Percentiles rank a stretch among this genome's conserved stretches.
phyloP scores from a whole-genome alignment of 2,113 vertebrate species.

The Odobenus rosmarus region DNA sequence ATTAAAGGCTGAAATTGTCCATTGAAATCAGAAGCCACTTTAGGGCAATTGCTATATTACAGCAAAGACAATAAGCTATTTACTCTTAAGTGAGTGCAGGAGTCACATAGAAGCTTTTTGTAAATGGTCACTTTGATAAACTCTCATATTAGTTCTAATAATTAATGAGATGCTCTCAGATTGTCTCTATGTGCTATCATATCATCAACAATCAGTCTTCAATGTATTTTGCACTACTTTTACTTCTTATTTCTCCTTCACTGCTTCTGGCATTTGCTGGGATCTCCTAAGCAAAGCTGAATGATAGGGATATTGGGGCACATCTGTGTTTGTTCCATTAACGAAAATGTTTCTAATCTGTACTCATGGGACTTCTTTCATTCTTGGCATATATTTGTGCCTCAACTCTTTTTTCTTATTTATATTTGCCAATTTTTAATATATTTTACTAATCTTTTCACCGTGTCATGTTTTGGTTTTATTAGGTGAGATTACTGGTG shows the following conservation, averaged over 20 bases:
- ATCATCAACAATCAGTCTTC: neutral
- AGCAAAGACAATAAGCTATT: conserved; percentile 14
- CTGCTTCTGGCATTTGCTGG: neutral
- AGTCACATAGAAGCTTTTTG: neutral
- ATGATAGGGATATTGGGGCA: neutral
- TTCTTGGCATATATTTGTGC: neutral
- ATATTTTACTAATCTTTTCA: neutral
- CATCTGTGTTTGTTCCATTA: neutral
- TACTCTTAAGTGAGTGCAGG: conserved; percentile 18
- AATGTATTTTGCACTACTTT: neutral
- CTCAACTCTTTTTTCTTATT: neutral
- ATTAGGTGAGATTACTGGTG: neutral
- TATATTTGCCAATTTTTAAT: neutral
- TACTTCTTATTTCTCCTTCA: neutral
- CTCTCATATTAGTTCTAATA: neutral
- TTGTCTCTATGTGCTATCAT: neutral
- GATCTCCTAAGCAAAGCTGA: neutral
- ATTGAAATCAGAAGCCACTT: conserved; percentile 19
- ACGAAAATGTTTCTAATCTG: neutral
- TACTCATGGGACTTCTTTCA: neutral
- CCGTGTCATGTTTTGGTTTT: neutral
- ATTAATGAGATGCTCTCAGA: neutral
- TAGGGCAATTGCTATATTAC: neutral
- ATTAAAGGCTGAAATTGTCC: neutral
- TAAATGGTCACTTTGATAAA: conserved; percentile 33